Evolutionary conservation across 2,888 invertebrate genomes (phyloP), one percentile per base, ranked within the genome.

Genomic region (Drosophila helvetica): DNA sequence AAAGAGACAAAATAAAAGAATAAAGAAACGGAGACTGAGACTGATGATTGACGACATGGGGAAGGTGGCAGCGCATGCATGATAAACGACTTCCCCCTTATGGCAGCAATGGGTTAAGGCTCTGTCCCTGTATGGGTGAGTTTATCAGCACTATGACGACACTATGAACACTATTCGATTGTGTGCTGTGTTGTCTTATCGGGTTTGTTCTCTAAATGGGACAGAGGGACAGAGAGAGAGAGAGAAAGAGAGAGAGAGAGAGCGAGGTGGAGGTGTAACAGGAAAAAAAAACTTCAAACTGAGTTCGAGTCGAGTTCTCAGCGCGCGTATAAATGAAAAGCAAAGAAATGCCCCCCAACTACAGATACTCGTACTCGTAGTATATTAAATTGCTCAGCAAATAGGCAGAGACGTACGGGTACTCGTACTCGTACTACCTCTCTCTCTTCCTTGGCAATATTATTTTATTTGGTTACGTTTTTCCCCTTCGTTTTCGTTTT

Each of bases 341-440:
- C 68, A 82, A 82, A 85, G 52, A 43, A 67, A 43, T 46, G 33
- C 56, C 46, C 56, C 46, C 46, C 45, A 64, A 38, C 52, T 30
- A 46, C 50, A 55, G 52, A 51, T 42, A 46, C 30, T 12, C 25
- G 45, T 33, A 57, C 56, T 52, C 56, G 46, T 30, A 19, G 19
- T 66, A 73, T 46, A 75, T 75, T 60, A 85, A 83, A 86, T 86
- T 86, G 86, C 79, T 86, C 77, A 58, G 79, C 84, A 83, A 86
- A 83, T 56, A 82, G 55, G 45, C 67, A 50, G 50, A 45, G 58
- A 46, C 33, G 18, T n/a, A 22, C 42, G 7, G 1, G 25, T 25
- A 25, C 10, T n/a, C 43, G 15, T 19, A 18, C 33, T 52, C 12
- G 12, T 15, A 33, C 45, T 19, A 18, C 38, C 15, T 18, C 60